Evolutionary conservation across 2,888 invertebrate species (phyloP).

Genomic region (Leptopilina myrica): DNA sequence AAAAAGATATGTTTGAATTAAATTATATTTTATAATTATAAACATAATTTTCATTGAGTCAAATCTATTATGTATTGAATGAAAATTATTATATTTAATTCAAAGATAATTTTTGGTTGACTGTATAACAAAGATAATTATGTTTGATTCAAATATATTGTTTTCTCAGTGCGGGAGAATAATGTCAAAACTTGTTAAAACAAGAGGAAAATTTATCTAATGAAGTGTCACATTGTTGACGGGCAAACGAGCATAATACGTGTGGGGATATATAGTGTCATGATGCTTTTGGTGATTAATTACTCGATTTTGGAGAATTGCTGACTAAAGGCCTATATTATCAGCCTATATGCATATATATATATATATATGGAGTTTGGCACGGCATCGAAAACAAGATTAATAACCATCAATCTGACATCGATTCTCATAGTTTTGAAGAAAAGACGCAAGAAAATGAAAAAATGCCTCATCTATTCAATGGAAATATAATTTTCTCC

Average conservation of each 20-base stretch:
- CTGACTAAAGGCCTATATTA: constrained; percentile 52
- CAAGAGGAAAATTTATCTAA: constrained; percentile 44
- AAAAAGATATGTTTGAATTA: no score
- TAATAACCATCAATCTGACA: constrained; percentile 34
- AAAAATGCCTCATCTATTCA: not conserved
- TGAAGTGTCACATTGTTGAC: constrained; percentile 54
- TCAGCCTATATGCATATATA: not conserved
- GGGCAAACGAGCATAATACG: constrained; percentile 52
- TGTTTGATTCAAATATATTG: no score
- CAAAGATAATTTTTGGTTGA: no score
- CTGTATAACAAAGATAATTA: no score
- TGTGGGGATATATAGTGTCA: constrained; percentile 39
- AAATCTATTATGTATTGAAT: no score
- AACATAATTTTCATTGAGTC: no score
- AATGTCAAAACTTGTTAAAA: constrained; percentile 9
- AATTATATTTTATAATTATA: no score
- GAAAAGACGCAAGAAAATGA: not conserved
- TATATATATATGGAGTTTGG: not conserved
- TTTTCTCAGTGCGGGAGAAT: not conserved
- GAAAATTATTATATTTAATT: not conserved
- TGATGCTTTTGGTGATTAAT: constrained; percentile 55
- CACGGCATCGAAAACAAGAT: constrained; percentile 16
- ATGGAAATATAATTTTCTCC: constrained; percentile 5
- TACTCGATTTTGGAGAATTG: constrained; percentile 56
- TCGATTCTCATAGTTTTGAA: not conserved